A percentile compares a stretch with the other conserved stretches of the same genome.
These are phyloP conservation scores for Parnassius orleans DNA, from an alignment of 2,888 invertebrate genomes.

Conservation along the genomic window DNA sequence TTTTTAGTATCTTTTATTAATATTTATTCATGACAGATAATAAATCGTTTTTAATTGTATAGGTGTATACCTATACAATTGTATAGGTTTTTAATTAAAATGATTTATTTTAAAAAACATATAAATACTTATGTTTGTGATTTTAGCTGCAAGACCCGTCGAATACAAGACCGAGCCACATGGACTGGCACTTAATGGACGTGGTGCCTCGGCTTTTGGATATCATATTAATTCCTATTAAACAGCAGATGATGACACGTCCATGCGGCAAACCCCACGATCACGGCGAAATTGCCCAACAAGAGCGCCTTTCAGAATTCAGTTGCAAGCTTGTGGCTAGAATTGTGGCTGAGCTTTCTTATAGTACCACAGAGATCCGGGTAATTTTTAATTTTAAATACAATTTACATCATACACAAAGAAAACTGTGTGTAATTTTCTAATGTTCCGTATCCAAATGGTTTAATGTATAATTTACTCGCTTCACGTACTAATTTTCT, in stretches of 20 bases:
- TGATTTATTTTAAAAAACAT: too few relatives aligned
- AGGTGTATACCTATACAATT: too few relatives aligned
- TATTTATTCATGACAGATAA: too few relatives aligned
- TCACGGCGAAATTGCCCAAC: constrained; percentile 74
- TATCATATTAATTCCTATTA: constrained; percentile 90
- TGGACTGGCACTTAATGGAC: constrained; percentile 87
- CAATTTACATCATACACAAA: neutral
- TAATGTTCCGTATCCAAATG: too few relatives aligned
- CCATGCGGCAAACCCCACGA: constrained; percentile 71
- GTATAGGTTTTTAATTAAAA: too few relatives aligned
- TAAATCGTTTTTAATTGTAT: too few relatives aligned
- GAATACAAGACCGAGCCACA: constrained; percentile 44
- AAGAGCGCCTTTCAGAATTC: constrained; percentile 82
- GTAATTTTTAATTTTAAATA: constrained; percentile 36
- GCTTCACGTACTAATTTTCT: too few relatives aligned
- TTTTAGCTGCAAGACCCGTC: constrained; percentile 45
- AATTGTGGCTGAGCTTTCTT: constrained; percentile 91
- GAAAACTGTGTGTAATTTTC: too few relatives aligned
- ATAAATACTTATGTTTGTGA: neutral
- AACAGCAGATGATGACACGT: constrained; percentile 73
- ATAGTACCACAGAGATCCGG: constrained; percentile 54
- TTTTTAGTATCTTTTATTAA: too few relatives aligned
- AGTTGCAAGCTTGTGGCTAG: constrained; percentile 90
- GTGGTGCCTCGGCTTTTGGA: constrained; percentile 91
- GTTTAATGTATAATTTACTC: too few relatives aligned